These are phyloP conservation scores for Andrena flavipes DNA, from an alignment of 2,888 invertebrate genomes.

Conservation along the genomic window DNA sequence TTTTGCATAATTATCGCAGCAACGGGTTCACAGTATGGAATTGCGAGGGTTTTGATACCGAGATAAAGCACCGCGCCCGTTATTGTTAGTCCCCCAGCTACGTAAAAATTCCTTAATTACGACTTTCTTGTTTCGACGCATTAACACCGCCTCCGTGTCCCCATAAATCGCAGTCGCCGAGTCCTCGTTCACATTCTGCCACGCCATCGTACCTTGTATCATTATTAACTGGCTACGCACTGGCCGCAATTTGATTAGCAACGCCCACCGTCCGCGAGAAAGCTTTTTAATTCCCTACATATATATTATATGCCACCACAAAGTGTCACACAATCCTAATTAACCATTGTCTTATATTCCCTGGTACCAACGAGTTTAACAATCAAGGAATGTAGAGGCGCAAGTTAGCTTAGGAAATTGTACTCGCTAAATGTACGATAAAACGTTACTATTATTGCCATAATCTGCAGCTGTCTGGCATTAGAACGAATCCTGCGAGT, in stretches of 20 bases:
- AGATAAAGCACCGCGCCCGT: background rate
- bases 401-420: no score
- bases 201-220: background rate
- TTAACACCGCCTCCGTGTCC: background rate
- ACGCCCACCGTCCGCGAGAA: background rate
- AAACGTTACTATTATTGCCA: no score
- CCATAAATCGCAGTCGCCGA: slow-evolving; percentile 9
- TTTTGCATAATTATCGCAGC: slow-evolving; percentile 1
- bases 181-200: background rate
- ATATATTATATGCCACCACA: background rate
- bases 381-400: no score
- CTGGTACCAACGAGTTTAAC: no score
- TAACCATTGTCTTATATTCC: no score
- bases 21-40: slow-evolving; percentile 5
- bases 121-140: slow-evolving; percentile 1
- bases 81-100: background rate
- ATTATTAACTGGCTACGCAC: background rate
- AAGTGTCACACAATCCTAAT: no score
- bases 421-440: no score
- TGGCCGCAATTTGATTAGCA: background rate
- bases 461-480: no score
- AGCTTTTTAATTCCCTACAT: background rate
- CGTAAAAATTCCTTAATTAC: slow-evolving; percentile 21
- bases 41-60: background rate
- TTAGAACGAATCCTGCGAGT: slow-evolving; percentile 8